Base-by-base conservation (phyloP, 2,113 vertebrate species). In the Bostrychus sinensis region DNA sequence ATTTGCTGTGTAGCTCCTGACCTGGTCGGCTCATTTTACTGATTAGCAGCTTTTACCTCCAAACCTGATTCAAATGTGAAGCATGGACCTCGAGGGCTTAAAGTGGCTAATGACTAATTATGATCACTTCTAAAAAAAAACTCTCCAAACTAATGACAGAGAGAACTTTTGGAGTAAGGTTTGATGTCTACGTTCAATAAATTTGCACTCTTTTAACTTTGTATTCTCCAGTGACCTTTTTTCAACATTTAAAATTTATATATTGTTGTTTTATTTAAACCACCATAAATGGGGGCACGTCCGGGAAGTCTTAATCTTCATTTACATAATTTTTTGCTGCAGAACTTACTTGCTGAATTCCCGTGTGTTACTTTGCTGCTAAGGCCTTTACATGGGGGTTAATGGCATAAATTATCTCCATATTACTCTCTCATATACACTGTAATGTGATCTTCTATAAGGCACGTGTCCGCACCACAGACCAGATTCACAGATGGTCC, bases 401-500 rank as follows among this genome's bases (percentile, higher is more conserved):
- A 55, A 42, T 11, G 36, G 43, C 12, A 17, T 54, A 17, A 45
- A 16, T 32, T 22, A 26, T 42, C 38, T 41, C 43, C 11, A 22
- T 2, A 14, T 1, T 5, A n/a, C 14, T 1, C 28, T 16, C 26
- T 32, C 30, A 30, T 51, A 19, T 59, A 25, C 32, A 0, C 16
- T 57, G 13, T 23, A 28, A 50, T 20, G 45, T 59, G 13, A 34
- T 45, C 73, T 39, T 69, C 50, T 30, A 42, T 69, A 42, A n/a
- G 25, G 6, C 4, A 2, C n/a, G 36, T 4, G 9, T 43, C 42
- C 28, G 20, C 17, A 5, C 36, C 23, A 14, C 57, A 28, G 26
- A 63, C 53, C 60, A 32, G 45, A 46, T 26, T 25, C 77, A 39
- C 82, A 78, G 79, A 78, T 78, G 81, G 73, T 34, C 63, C 26